These are phyloP conservation scores for Crocodylus rhombifer DNA, from an alignment of 2,797 vertebrate genomes.

Conservation along the genomic window DNA sequence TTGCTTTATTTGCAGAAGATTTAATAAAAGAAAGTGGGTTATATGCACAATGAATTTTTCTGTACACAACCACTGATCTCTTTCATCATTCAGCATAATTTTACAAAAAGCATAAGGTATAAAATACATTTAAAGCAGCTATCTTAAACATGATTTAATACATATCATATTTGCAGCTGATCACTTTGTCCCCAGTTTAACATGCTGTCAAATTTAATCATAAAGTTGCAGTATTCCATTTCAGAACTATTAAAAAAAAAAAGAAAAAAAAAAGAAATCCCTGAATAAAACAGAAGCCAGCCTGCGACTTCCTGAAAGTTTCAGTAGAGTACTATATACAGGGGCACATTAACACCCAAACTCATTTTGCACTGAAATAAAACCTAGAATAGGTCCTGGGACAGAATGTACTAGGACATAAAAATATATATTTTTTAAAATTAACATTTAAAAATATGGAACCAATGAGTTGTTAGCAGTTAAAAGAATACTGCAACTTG, in stretches of 20 bases:
- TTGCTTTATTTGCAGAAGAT: constrained; percentile 45
- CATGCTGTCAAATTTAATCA: constrained; percentile 50
- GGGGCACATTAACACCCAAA: constrained; percentile 57
- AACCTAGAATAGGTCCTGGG: constrained; percentile 47
- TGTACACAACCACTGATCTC: constrained; percentile 54
- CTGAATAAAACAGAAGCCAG: constrained; percentile 85
- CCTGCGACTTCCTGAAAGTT: constrained; percentile 79
- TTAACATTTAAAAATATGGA: constrained; percentile 62
- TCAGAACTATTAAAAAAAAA: constrained; percentile 63
- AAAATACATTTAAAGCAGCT: constrained; percentile 79
- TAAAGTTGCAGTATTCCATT: constrained; percentile 79
- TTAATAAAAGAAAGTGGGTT: constrained; percentile 55
- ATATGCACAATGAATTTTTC: constrained; percentile 55
- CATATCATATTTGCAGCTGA: constrained; percentile 75
- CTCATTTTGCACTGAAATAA: constrained; percentile 48
- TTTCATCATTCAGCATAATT: constrained; percentile 57
- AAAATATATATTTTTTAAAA: constrained; percentile 17
- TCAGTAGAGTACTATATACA: constrained; percentile 75
- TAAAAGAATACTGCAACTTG: constrained; percentile 78
- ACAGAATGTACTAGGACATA: constrained; percentile 39
- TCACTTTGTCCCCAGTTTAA: constrained; percentile 74
- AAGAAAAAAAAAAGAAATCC: constrained; percentile 70
- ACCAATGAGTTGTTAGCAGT: constrained; percentile 65
- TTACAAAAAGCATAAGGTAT: constrained; percentile 78
- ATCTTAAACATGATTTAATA: constrained; percentile 74